Conservation (phyloP, 2,888 invertebrate species). For the Drosophila kanekoi region DNA sequence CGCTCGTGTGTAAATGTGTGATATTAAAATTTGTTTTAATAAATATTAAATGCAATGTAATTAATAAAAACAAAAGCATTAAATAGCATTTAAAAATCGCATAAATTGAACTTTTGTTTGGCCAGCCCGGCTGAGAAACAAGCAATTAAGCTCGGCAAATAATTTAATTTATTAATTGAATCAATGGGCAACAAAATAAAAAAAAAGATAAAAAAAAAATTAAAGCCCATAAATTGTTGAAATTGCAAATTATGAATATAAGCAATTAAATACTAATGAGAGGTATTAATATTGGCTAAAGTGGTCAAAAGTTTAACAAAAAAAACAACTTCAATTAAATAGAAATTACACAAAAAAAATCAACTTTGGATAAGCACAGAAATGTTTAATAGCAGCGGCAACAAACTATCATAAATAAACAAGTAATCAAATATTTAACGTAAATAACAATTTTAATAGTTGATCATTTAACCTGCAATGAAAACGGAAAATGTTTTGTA, state of each 20-base stretch:
- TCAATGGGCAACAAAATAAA: constrained; percentile 18
- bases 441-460: neutral
- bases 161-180: constrained; percentile 75
- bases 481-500: neutral
- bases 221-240: constrained; percentile 49
- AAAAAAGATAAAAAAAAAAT: constrained; percentile 16
- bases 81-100: constrained; percentile 57
- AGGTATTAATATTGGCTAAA: constrained; percentile 53
- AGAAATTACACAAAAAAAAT: constrained; percentile 17
- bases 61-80: constrained; percentile 64
- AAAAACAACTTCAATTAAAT: constrained; percentile 16
- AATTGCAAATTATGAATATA: constrained; percentile 58
- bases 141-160: constrained; percentile 74
- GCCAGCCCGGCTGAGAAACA: constrained; percentile 45
- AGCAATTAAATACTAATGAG: constrained; percentile 75
- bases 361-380: neutral
- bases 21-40: constrained; percentile 61
- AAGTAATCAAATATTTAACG: constrained; percentile 29
- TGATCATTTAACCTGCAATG: neutral
- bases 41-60: constrained; percentile 64
- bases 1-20: constrained; percentile 26
- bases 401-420: constrained; percentile 14
- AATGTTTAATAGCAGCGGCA: neutral
- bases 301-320: constrained; percentile 49
- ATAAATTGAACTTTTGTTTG: constrained; percentile 68